Evolutionary conservation across 2,888 invertebrate genomes (phyloP), one percentile per base, ranked within the genome.

Genomic region (Dinocampus coccinellae): DNA sequence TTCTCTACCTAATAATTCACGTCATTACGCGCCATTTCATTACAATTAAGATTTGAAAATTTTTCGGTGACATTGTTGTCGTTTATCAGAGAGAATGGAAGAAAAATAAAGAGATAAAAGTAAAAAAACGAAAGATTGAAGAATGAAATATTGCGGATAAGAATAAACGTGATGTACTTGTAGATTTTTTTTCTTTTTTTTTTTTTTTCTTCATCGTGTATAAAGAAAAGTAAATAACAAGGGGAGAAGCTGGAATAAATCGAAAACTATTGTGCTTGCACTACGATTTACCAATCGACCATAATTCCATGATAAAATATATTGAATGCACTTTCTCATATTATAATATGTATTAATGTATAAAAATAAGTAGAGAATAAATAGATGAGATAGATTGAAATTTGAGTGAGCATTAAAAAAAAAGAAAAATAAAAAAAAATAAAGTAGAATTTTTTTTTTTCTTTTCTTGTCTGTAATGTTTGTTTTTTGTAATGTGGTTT

Each of bases 41-140:
- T 77, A 81, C 83, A 85, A 85, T 85, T 84, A 84, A 82, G 81
- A 83, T 83, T 82, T 80, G 76, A 78, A 76, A 82, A 78, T 79
- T 81, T 72, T 63, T 61, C 73, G 68, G 69, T 62, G 22, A 11
- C 34, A 22, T 20, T 66, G 57, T 60, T 68, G 65, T 67, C 75
- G 74, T 76, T 79, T 77, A 81, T 79, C 79, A 70, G 73, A 62
- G 69, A 11, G 24, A n/a, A 39, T 16, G 36, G 13, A 4, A 39
- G 13, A n/a, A 13, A 39, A 6, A 39, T 13, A 39, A 6, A 13
- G 1, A 13, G n/a, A n/a, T n/a, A n/a, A 16, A 47, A 47, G 16
- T 47, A 47, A 47, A 47, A 16, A n/a, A n/a, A 20, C 6, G 3
- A 16, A 47, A n/a, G 3, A 16, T n/a, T n/a, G n/a, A n/a, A 47